Percentiles rank a stretch among this genome's conserved stretches.
Evolutionary conservation across 2,797 vertebrate species (phyloP).

Genomic region (Okamejei kenojei): DNA sequence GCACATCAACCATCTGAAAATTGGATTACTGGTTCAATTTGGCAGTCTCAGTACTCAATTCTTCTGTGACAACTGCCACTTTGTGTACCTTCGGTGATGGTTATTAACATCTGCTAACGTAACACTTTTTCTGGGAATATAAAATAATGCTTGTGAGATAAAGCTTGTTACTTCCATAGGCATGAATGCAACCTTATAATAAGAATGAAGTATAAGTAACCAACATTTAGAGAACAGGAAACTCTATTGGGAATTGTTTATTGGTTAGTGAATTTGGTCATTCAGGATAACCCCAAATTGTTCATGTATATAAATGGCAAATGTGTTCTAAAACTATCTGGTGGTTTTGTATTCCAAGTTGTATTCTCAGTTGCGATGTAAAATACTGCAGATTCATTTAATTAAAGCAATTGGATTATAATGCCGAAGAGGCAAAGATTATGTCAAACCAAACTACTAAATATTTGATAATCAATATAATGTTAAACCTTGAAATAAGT

Average conservation of each 20-base stretch:
- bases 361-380: neutral
- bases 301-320: constrained; percentile 16
- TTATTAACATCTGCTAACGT: constrained; percentile 2
- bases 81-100: neutral
- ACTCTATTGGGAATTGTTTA: constrained; percentile 4
- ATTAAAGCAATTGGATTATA: constrained; percentile 2
- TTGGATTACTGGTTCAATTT: neutral
- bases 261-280: neutral
- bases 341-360: neutral
- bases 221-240: neutral
- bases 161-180: neutral
- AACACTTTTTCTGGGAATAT: neutral
- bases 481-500: neutral
- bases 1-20: neutral
- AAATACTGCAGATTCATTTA: neutral
- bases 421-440: neutral
- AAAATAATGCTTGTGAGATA: neutral
- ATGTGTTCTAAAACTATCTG: neutral
- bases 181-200: constrained; percentile 16
- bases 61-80: constrained; percentile 9
- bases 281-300: neutral
- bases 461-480: neutral
- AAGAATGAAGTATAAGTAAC: neutral
- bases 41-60: neutral
- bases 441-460: neutral